Conservation (phyloP, 2,113 vertebrate genomes). For the Hemiscyllium ocellatum region DNA sequence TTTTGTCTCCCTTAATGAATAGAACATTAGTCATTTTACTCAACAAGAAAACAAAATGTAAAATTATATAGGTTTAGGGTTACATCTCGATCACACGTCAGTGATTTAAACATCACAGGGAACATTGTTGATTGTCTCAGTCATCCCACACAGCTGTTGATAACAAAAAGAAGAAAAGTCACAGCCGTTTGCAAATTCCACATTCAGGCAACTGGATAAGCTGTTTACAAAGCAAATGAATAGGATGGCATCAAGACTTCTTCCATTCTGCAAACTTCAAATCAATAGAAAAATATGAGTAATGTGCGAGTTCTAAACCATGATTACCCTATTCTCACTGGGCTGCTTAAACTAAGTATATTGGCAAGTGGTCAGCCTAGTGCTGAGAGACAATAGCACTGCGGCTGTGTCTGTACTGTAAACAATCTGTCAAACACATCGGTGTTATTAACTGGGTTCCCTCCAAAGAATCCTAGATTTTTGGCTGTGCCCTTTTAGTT, state of each 20-base stretch:
- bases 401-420: not conserved
- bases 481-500: not conserved
- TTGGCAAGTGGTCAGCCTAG: no score
- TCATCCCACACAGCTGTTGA: not conserved
- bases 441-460: not conserved
- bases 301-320: not conserved
- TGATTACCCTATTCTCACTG: not conserved
- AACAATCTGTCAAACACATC: not conserved
- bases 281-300: not conserved
- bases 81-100: not conserved
- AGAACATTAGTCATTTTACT: not conserved
- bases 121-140: not conserved
- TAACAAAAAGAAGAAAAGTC: not conserved
- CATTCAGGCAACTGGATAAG: not conserved
- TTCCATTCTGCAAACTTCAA: not conserved
- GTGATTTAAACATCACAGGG: not conserved
- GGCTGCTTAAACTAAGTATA: not conserved
- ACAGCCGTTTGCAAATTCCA: not conserved
- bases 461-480: not conserved
- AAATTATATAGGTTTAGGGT: not conserved
- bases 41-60: not conserved
- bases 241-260: not conserved
- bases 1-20: not conserved
- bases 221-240: not conserved
- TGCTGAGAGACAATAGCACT: not conserved